Evolutionary conservation across 2,888 invertebrate species (phyloP), one percentile per base, ranked within the genome.

Genomic region (Synergus umbraculus): DNA sequence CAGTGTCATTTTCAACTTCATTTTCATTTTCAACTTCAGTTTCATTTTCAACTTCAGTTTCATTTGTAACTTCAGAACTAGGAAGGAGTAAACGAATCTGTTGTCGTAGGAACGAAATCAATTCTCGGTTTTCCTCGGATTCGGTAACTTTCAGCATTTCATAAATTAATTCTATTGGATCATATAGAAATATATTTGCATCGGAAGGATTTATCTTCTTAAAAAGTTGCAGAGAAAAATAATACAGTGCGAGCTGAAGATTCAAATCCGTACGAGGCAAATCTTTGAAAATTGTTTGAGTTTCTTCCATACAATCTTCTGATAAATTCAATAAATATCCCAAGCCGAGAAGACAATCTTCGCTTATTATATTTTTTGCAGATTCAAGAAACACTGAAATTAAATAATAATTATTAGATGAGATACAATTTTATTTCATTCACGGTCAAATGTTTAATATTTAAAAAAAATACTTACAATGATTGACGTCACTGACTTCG

Each of bases 331-430:
- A 85, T 29, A 94, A 91, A 87, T 93, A 93, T 1, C 93, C 92
- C 80, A 94, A 87, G 15, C 94, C 93, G 63, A 94, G 89, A 2
- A 92, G 88, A 85, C 93, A 92, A 84, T 95, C 94, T 86, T 93
- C 93, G 22, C 92, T 88, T 69, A 94, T 87, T 12, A 92, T 91
- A 79, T 92, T 89, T 79, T 92, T 90, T 12, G 93, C 93, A 78
- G 94, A 91, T 85, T 94, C 92, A 29, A 93, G 85, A 69, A 94
- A 87, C 46, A 94, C 93, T 93, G 83, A 22, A 29, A 84, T 76
- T 69, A 77, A 82, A 67, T 44, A 65, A 69, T 63, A 76, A 60
- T 54, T 54, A 41, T 22, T 22, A 73, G 76, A n/a, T 73, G 7
- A 78, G 13, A 4, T 80, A 13, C 66, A 4, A 77, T 83, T 84